phyloP scores from a whole-genome alignment of 2,888 invertebrate species.

The Lasioglossum zephyrum region DNA sequence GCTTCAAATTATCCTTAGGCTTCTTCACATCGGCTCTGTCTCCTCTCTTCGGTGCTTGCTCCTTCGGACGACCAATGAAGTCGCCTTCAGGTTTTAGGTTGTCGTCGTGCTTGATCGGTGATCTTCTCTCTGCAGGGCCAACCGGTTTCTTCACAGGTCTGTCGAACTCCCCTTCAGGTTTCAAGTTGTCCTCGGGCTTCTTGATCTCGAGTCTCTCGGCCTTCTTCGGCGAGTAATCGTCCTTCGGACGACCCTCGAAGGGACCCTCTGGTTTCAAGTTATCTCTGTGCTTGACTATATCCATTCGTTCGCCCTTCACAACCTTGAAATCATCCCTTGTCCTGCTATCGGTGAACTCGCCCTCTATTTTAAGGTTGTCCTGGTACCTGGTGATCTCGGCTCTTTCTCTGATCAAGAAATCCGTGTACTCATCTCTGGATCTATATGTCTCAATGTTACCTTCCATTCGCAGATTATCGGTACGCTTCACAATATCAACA shows the following conservation, averaged over 20 bases:
- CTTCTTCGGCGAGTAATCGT: conserved; percentile 84
- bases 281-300: conserved; percentile 85
- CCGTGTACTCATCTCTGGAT: conserved; percentile 86
- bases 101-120: conserved; percentile 86
- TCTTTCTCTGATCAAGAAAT: conserved; percentile 85
- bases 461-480: conserved; percentile 72
- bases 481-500: conserved; percentile 66
- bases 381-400: conserved; percentile 83
- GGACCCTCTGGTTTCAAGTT: conserved; percentile 85
- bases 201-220: conserved; percentile 85
- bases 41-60: conserved; percentile 71
- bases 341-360: conserved; percentile 86
- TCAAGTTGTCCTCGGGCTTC: conserved; percentile 86
- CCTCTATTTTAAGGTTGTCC: conserved; percentile 86
- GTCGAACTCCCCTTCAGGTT: conserved; percentile 83
- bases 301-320: conserved; percentile 86
- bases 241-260: conserved; percentile 72
- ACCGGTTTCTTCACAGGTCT: conserved; percentile 81
- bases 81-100: conserved; percentile 87
- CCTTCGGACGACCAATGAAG: conserved; percentile 77
- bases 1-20: conserved; percentile 85
- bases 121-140: conserved; percentile 84
- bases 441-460: conserved; percentile 85
- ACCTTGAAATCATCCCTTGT: conserved; percentile 86
- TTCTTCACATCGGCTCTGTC: conserved; percentile 78